Evolutionary conservation across 2,888 invertebrate species (phyloP).

Genomic region (Lithophane socia): DNA sequence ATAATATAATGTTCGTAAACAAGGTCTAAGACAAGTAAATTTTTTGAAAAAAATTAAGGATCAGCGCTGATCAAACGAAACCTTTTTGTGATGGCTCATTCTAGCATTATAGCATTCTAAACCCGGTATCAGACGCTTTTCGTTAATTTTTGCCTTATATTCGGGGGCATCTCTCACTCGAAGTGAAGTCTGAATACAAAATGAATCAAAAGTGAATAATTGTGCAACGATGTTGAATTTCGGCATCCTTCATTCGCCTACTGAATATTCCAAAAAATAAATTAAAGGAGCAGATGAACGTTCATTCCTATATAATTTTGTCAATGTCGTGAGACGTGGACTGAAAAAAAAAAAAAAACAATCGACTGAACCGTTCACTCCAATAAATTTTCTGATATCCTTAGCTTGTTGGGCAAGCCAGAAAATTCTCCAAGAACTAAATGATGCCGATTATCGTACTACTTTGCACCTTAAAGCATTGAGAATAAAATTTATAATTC

Average conservation of each 20-base stretch:
- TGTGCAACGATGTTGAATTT: background rate
- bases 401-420: background rate
- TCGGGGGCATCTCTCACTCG: background rate
- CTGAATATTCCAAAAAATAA: no score
- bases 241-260: background rate
- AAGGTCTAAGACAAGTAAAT: conserved; percentile 19
- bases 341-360: background rate
- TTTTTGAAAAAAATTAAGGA: conserved; percentile 14
- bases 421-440: background rate
- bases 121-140: background rate
- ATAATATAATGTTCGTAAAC: conserved; percentile 9
- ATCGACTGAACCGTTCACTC: background rate
- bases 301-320: no score
- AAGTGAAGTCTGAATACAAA: background rate
- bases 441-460: background rate
- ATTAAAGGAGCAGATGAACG: no score
- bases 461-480: background rate
- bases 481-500: background rate
- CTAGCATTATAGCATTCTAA: background rate
- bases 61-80: conserved; percentile 7
- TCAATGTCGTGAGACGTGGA: background rate
- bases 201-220: background rate
- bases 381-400: background rate
- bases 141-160: background rate
- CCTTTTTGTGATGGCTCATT: background rate